phyloP scores from a whole-genome alignment of 2,888 invertebrate genomes.

The Cryptocephalus moraei region DNA sequence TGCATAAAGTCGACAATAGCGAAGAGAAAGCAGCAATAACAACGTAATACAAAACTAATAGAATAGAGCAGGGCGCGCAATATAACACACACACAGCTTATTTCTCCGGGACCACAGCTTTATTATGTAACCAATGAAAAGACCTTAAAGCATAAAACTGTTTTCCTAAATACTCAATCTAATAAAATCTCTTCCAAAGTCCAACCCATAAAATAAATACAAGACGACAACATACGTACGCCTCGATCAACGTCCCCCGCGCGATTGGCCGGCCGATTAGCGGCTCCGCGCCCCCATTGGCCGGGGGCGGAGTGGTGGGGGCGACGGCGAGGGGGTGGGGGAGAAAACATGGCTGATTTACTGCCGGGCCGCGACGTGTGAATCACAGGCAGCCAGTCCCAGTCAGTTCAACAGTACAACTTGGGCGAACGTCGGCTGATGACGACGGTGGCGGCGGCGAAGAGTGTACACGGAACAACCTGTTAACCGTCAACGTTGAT shows the following conservation, averaged over 20 bases:
- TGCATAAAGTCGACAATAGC: slow-evolving; percentile 14
- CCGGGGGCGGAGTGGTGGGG: slow-evolving; percentile 16
- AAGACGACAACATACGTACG: slow-evolving; percentile 29
- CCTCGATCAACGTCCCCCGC: slow-evolving; percentile 18
- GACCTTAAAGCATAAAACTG: slow-evolving; percentile 34
- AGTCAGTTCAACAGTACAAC: slow-evolving; percentile 33
- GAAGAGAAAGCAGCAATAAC: slow-evolving; percentile 11
- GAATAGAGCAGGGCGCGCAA: slow-evolving; percentile 17
- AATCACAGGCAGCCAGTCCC: slow-evolving; percentile 19
- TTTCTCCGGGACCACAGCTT: slow-evolving; percentile 20
- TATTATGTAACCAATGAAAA: slow-evolving; percentile 33
- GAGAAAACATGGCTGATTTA: slow-evolving; percentile 40
- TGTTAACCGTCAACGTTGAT: too few species aligned
- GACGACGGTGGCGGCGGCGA: too few species aligned
- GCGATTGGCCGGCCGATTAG: slow-evolving; percentile 33
- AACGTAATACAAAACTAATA: slow-evolving; percentile 21
- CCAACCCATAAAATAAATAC: slow-evolving; percentile 38
- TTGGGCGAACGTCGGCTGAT: slow-evolving; percentile 18
- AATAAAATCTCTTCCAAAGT: slow-evolving; percentile 36
- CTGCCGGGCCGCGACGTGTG: slow-evolving; percentile 23
- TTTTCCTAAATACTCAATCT: slow-evolving; percentile 38
- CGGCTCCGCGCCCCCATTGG: slow-evolving; percentile 25
- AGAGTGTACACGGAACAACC: too few species aligned
- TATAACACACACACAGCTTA: slow-evolving; percentile 15
- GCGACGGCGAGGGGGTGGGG: slow-evolving; percentile 22